Evolutionary conservation across 2,797 vertebrate genomes (phyloP).

Genomic region (Delichon dasypus): DNA sequence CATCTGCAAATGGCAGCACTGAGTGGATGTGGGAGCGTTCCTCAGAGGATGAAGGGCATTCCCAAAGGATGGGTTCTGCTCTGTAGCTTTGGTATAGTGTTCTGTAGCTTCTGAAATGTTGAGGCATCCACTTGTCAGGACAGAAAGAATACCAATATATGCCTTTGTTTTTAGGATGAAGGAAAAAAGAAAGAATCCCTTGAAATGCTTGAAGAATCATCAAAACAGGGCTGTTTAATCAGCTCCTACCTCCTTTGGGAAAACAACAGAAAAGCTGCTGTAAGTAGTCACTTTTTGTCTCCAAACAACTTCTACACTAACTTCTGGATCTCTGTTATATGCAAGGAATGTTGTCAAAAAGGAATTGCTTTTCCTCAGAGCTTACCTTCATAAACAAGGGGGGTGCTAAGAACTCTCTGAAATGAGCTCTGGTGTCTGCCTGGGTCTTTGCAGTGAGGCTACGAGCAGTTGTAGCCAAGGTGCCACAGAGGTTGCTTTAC

Average conservation of each 20-base stretch:
- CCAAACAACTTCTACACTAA: not conserved
- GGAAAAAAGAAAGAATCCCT: slow-evolving; percentile 81
- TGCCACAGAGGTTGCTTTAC: not conserved
- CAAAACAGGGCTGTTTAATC: slow-evolving; percentile 86
- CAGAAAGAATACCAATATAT: not conserved
- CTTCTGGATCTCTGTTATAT: not conserved
- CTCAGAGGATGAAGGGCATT: not conserved
- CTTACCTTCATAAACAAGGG: not conserved
- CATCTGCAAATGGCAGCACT: not conserved
- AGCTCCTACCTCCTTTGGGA: slow-evolving; percentile 96
- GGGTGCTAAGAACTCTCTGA: not conserved
- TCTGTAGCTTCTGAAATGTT: not conserved
- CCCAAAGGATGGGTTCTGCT: not conserved
- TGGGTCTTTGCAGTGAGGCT: not conserved
- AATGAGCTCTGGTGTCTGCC: not conserved
- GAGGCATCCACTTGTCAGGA: not conserved
- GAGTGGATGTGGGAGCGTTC: not conserved
- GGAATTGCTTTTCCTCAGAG: not conserved
- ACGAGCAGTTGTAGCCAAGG: rapidly evolving
- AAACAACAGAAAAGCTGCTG: slow-evolving; percentile 82
- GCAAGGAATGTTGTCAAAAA: not conserved
- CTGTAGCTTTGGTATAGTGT: not conserved
- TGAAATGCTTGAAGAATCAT: slow-evolving; percentile 87
- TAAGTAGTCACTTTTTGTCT: slow-evolving; percentile 72
- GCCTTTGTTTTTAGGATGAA: slow-evolving; percentile 78